Base-by-base conservation (phyloP, 2,888 invertebrate genomes). In the Xestia sexstrigata region DNA sequence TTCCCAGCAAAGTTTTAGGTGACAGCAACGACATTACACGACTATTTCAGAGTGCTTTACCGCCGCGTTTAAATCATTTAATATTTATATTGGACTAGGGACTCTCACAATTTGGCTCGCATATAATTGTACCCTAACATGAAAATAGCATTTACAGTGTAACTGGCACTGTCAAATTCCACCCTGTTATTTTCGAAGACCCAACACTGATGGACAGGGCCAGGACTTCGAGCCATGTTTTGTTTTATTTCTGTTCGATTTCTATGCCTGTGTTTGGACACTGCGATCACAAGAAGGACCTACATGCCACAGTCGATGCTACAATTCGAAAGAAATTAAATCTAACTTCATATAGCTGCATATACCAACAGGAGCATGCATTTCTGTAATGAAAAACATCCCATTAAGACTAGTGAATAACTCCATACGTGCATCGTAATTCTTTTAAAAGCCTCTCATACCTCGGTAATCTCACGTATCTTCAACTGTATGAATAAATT, bases 401-500 rank as follows among this genome's bases (percentile, higher is more conserved):
- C 49, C 67, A 81, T 81, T 73, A 73, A 39, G 17, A 58, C 65
- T 30, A 71, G 52, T 69, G 74, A 74, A 76, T 66, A 77, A 72
- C 66, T 74, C 39, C 67, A 71, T 74, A 45, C 70, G 39, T 79
- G 65, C 74, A 76, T 74, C 66, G 63, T 78, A 86, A 85, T 81
- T 81, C 79, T 70, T 79, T 83, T 85, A 81, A 87, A 87, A 83
- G 81, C 75, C 70, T 71, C 47, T 80, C 62, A 60, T 74, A 66
- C 26, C 78, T 70, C 76, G 20, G 70, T 81, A 79, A 76, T 85
- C 76, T 74, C 71, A 17, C 49, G 65, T 76, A 79, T 88, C 81
- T 81, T 78, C 52, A 81, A 71, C 71, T 55, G 71, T 72, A 79
- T 84, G 83, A 79, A 88, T 86, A 84, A 82, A 75, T 81, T 70